Base-by-base conservation (phyloP, 2,888 invertebrate genomes). In the Sipha maydis region DNA sequence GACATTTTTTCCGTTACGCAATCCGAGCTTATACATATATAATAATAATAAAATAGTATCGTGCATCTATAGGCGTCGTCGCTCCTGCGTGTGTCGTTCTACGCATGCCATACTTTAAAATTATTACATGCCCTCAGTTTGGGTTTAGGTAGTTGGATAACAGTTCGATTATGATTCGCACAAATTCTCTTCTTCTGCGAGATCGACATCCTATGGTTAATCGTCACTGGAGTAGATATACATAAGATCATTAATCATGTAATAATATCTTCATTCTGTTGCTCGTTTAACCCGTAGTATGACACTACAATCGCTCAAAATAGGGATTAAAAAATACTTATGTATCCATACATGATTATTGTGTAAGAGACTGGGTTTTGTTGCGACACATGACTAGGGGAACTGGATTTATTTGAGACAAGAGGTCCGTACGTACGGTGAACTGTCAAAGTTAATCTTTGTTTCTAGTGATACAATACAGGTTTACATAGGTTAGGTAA, bases 301-400 rank as follows among this genome's bases (percentile, higher is more conserved):
- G 83, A 83, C 76, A 41, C 67, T 31, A 69, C 77, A 48, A 78
- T 85, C 85, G 78, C 19, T 85, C 48, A 34, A 78, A 85, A 78
- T 25, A 48, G 34, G 85, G 85, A 85, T 85, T 85, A 85, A 85
- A 78, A 54, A 77, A 77, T 85, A 77, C 17, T 28, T 17, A 28
- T 48, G 5, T 14, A 48, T 56, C 1, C 77, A 19, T 31, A 25
- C 31, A 31, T 28, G 76, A 3, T 9, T 73, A 38, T 34, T 76
- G 41, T 28, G 41, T 67, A 25, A 38, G 67, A 67, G 17, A 25
- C 19, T 34, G 25, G 56, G 28, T 76, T 14, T 31, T 48, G 25
- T 48, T 31, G 38, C 31, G 67, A 48, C 31, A 17, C 76, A 17
- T 17, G 61, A 28, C 41, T 48, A 3, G 83, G 38, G 54, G 9